Percentiles rank a stretch among this genome's conserved stretches.
phyloP scores from a whole-genome alignment of 2,888 invertebrate genomes.

The Bimastos eiseni region DNA sequence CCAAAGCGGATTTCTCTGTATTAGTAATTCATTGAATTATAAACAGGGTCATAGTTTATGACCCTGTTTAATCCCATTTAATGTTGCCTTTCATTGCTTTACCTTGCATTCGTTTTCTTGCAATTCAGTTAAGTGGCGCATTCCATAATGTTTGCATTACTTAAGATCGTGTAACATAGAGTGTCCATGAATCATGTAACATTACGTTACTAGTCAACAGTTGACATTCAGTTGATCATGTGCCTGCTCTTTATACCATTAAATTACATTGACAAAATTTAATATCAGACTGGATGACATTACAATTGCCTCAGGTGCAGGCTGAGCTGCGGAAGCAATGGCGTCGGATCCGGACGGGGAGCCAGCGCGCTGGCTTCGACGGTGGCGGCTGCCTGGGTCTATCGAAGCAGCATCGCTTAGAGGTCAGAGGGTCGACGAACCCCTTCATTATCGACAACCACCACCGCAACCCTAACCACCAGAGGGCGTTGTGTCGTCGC shows the following conservation, averaged over 20 bases:
- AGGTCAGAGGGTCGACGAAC: neutral
- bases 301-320: neutral
- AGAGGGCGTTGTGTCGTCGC: neutral
- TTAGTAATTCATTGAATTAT: neutral
- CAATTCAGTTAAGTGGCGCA: neutral
- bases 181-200: neutral
- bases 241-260: no score
- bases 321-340: neutral
- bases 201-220: neutral
- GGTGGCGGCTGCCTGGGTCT: neutral
- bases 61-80: neutral
- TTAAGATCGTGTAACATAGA: neutral
- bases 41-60: no score
- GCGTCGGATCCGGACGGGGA: neutral
- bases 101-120: neutral
- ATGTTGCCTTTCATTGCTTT: neutral
- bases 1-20: neutral
- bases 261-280: neutral
- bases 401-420: neutral
- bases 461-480: neutral
- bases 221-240: neutral
- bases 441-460: neutral
- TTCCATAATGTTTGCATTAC: neutral
- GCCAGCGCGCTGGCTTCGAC: neutral
- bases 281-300: neutral